phyloP scores from a whole-genome alignment of 2,888 invertebrate genomes.

The Dysmachus trigonus region DNA sequence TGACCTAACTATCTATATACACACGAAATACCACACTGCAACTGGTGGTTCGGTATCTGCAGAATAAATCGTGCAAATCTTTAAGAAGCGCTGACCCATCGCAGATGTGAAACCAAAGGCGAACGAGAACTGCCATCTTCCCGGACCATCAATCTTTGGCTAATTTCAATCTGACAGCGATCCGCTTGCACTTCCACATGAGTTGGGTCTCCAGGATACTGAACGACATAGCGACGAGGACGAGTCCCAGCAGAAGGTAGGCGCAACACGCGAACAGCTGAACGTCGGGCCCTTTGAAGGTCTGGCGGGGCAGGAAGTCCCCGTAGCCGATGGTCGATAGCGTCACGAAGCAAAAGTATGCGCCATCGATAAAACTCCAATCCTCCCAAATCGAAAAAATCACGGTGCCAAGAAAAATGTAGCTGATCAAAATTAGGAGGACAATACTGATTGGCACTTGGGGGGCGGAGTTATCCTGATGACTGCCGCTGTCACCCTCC shows the following conservation, averaged over 20 bases:
- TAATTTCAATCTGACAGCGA: conserved; percentile 76
- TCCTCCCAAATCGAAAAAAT: conserved; percentile 83
- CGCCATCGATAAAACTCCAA: conserved; percentile 82
- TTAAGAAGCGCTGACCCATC: background rate
- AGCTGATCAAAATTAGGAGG: conserved; percentile 74
- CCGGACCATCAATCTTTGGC: conserved; percentile 67
- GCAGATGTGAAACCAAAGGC: conserved; percentile 6
- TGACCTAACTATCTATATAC: conserved; percentile 9
- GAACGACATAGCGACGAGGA: conserved; percentile 85
- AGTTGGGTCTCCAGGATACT: conserved; percentile 85
- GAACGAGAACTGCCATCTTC: background rate
- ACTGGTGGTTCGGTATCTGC: background rate
- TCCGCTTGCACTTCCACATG: conserved; percentile 75
- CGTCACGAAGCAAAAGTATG: conserved; percentile 86
- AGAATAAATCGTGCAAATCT: background rate
- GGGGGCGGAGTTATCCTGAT: conserved; percentile 49
- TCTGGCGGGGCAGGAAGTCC: conserved; percentile 72
- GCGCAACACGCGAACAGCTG: conserved; percentile 83
- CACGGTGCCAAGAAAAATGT: conserved; percentile 79
- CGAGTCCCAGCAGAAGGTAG: conserved; percentile 80
- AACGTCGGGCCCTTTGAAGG: conserved; percentile 65
- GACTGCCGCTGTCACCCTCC: conserved; percentile 38
- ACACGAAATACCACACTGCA: background rate
- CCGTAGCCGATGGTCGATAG: conserved; percentile 85
- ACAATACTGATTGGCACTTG: conserved; percentile 72